These are phyloP conservation scores for Crotophaga sulcirostris DNA, from an alignment of 2,113 vertebrate genomes.

Conservation along the genomic window DNA sequence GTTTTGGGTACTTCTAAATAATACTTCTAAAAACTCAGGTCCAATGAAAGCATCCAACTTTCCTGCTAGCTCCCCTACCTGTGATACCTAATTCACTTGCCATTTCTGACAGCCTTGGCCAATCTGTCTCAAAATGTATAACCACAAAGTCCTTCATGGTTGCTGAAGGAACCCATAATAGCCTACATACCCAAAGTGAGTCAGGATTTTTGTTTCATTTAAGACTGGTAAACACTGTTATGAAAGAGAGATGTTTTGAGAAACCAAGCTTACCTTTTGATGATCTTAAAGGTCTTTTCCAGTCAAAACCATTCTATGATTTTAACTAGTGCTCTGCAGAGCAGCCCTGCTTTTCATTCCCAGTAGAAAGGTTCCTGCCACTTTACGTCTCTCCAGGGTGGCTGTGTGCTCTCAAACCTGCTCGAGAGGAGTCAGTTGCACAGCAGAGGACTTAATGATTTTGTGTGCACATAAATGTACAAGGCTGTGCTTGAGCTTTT, in stretches of 20 bases:
- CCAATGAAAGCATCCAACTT: neutral
- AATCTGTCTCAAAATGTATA: fast-evolving
- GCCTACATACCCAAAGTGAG: fast-evolving
- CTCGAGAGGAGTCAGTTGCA: neutral
- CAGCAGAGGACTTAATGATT: neutral
- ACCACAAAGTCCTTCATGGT: too few species aligned
- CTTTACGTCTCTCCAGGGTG: neutral
- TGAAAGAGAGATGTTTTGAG: neutral
- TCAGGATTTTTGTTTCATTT: neutral
- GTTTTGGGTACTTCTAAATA: neutral
- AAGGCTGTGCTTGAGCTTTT: neutral
- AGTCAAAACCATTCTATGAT: too few species aligned
- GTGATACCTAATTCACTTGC: neutral
- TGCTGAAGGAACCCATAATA: neutral
- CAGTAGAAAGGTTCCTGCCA: neutral
- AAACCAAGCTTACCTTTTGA: neutral
- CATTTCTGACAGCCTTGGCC: neutral
- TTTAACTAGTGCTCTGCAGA: neutral
- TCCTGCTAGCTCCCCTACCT: neutral
- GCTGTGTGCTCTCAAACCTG: neutral
- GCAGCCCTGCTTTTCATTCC: neutral
- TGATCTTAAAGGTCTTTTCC: too few species aligned
- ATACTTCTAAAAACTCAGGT: neutral
- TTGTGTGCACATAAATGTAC: neutral
- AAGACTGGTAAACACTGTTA: neutral